Conservation (phyloP, 2,888 invertebrate genomes). For the Physocephala rufipes region DNA sequence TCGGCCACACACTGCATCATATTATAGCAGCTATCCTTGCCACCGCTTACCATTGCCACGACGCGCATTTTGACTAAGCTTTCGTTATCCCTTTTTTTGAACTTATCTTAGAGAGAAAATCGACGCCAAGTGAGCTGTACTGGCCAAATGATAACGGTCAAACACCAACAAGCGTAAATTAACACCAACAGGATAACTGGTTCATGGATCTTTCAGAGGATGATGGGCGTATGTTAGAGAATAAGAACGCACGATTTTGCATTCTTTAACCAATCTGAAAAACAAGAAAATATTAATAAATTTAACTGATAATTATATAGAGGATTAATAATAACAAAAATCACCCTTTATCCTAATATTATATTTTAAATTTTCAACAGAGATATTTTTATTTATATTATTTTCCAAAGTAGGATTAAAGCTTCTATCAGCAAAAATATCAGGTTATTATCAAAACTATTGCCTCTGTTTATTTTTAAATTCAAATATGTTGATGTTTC, state of each 20-base stretch:
- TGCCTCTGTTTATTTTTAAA: too few species aligned
- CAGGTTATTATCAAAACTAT: too few species aligned
- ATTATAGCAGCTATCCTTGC: constrained; percentile 99
- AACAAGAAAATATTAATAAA: neutral
- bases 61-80: constrained; percentile 75
- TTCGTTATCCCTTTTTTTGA: neutral
- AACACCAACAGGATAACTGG: constrained; percentile 16
- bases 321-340: too few species aligned
- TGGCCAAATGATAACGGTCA: neutral
- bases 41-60: constrained; percentile 93
- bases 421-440: too few species aligned
- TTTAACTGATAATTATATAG: too few species aligned
- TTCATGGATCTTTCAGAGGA: constrained; percentile 17
- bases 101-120: neutral
- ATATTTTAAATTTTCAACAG: too few species aligned
- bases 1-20: constrained; percentile 97
- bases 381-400: too few species aligned
- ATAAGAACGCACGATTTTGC: constrained; percentile 18
- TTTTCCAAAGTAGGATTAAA: too few species aligned
- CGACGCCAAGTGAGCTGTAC: neutral
- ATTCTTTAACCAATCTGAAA: constrained; percentile 27
- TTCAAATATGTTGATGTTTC: too few species aligned
- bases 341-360: too few species aligned
- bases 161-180: constrained; percentile 19
- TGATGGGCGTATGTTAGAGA: constrained; percentile 24